Evolutionary conservation across 2,113 vertebrate genomes (phyloP).

Genomic region (Craseonycteris thonglongyai): DNA sequence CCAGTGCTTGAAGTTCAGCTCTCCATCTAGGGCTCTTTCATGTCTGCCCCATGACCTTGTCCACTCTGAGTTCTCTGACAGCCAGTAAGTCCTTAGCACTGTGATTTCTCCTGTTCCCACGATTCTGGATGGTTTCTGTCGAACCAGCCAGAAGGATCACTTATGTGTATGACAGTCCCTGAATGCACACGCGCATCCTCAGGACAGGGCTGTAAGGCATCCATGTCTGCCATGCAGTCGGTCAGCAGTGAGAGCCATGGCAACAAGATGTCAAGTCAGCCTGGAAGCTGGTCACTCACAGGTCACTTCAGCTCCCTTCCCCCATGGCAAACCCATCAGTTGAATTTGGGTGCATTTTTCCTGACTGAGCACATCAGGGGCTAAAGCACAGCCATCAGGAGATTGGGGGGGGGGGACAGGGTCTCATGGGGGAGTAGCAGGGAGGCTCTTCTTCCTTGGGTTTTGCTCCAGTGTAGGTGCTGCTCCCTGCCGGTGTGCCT

Average conservation of each 20-base stretch:
- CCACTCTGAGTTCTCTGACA: neutral
- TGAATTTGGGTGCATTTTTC: neutral
- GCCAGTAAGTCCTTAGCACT: neutral
- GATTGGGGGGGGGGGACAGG: neutral
- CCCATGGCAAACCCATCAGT: neutral
- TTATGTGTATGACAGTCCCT: neutral
- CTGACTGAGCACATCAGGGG: neutral
- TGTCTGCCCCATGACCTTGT: neutral
- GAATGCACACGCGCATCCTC: neutral
- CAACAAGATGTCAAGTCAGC: neutral
- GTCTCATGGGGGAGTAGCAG: neutral
- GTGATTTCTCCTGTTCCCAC: neutral
- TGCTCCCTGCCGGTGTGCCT: neutral
- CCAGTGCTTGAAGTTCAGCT: neutral
- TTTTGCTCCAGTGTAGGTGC: neutral
- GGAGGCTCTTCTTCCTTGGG: too few species aligned
- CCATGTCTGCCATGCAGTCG: neutral
- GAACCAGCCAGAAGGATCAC: neutral
- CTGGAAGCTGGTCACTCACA: neutral
- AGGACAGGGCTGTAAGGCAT: neutral
- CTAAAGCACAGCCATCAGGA: neutral
- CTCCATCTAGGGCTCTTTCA: neutral
- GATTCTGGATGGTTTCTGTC: neutral
- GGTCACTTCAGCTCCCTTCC: neutral
- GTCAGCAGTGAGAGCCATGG: neutral